Conservation (phyloP, 2,888 invertebrate species). For the Epirrhoe alternata region DNA sequence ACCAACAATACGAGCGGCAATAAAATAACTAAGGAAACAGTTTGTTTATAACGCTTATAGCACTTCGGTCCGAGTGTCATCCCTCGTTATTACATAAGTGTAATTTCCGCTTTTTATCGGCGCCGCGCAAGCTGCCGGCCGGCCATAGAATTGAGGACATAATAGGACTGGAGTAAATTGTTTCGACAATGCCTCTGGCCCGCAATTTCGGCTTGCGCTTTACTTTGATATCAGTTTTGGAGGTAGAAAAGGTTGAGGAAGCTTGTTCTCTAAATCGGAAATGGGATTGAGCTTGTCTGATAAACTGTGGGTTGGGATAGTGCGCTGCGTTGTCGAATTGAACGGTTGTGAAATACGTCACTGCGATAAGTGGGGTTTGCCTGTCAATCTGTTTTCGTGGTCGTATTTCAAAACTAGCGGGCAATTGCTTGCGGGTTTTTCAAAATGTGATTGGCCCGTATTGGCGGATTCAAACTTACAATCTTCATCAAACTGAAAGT, state of each 20-base stretch:
- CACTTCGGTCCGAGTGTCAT: constrained; percentile 40
- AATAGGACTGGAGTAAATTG: constrained; percentile 50
- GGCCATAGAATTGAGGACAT: constrained; percentile 45
- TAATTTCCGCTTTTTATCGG: constrained; percentile 51
- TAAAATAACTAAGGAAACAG: constrained; percentile 31
- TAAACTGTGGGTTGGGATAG: constrained; percentile 8
- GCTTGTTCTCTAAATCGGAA: constrained; percentile 29
- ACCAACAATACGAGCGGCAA: constrained; percentile 18
- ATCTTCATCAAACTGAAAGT: no score
- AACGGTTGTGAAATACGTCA: neutral
- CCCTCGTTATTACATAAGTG: constrained; percentile 49
- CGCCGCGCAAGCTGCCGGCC: constrained; percentile 45
- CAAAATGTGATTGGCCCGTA: no score
- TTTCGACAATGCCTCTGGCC: constrained; percentile 45
- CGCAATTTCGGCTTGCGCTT: constrained; percentile 48
- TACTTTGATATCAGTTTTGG: constrained; percentile 31
- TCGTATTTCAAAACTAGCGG: neutral
- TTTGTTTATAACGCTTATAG: constrained; percentile 33
- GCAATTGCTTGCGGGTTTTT: no score
- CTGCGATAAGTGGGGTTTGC: neutral
- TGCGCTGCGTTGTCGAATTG: neutral
- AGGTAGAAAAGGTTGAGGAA: constrained; percentile 20
- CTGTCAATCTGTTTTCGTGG: neutral
- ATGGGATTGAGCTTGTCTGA: constrained; percentile 14
- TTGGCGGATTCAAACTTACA: no score